phyloP scores from a whole-genome alignment of 2,113 vertebrate genomes.

The Ictalurus furcatus region DNA sequence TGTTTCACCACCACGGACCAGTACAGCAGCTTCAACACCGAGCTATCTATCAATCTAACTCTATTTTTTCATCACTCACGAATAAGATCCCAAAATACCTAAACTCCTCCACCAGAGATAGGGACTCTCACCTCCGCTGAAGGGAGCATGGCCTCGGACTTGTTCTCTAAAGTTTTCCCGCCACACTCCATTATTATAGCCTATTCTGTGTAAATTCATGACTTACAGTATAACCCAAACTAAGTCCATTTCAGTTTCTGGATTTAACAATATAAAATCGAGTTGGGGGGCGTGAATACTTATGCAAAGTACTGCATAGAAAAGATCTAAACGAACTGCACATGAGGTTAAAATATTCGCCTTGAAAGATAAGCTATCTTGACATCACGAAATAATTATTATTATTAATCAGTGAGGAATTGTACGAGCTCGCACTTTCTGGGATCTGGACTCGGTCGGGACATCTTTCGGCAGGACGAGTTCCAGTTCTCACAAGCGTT shows the following conservation, averaged over 20 bases:
- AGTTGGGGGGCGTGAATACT: not conserved
- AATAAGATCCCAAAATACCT: not conserved
- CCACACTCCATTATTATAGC: not conserved
- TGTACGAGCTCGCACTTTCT: not conserved
- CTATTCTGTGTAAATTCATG: not conserved
- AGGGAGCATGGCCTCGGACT: not conserved
- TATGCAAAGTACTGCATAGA: not conserved
- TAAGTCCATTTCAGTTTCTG: not conserved
- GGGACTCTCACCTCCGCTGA: not conserved
- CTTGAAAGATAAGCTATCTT: not conserved
- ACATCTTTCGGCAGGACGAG: not conserved
- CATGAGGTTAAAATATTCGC: not conserved
- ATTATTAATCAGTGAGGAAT: not conserved
- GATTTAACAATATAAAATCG: not conserved
- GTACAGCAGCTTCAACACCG: not conserved
- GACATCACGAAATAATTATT: not conserved
- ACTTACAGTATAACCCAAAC: not conserved
- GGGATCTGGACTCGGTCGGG: not conserved
- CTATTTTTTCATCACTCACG: not conserved
- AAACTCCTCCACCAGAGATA: not conserved
- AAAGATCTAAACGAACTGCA: not conserved
- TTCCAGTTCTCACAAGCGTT: not conserved
- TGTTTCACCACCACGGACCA: not conserved
- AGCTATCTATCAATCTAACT: too few relatives aligned
- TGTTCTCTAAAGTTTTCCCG: not conserved